A percentile compares a stretch with the other conserved stretches of the same genome.
These are phyloP conservation scores for Drosophila basisetae DNA, from an alignment of 2,888 invertebrate species.

Conservation along the genomic window DNA sequence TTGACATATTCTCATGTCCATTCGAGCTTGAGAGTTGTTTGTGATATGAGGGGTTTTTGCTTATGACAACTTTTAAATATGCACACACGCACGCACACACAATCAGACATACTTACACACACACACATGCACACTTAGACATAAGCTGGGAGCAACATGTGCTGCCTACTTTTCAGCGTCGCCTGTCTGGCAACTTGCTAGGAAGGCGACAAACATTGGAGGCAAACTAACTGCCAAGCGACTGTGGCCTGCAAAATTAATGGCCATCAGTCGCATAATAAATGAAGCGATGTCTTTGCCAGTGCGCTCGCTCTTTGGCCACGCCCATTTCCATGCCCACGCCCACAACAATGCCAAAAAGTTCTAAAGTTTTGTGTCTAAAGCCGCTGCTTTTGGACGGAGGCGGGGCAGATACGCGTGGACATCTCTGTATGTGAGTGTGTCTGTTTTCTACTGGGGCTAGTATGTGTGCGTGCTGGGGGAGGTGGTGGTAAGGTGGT, in stretches of 20 bases:
- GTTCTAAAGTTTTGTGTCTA: conserved; percentile 61
- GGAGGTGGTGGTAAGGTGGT: not conserved
- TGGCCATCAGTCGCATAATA: conserved; percentile 82
- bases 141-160: conserved; percentile 47
- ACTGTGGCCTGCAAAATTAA: conserved; percentile 74
- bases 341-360: conserved; percentile 49
- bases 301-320: conserved; percentile 19
- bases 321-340: conserved; percentile 47
- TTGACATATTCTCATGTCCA: conserved; percentile 47
- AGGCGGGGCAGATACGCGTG: conserved; percentile 34
- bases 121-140: not conserved
- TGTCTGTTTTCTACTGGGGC: not conserved
- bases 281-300: conserved; percentile 71
- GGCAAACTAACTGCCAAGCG: conserved; percentile 47
- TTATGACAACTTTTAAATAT: conserved; percentile 69
- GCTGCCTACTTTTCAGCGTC: conserved; percentile 57
- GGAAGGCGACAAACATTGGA: conserved; percentile 31
- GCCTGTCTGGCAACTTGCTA: conserved; percentile 44
- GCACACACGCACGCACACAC: conserved; percentile 32
- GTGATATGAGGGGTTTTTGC: conserved; percentile 33
- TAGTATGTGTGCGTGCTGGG: not conserved
- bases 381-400: conserved; percentile 36
- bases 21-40: conserved; percentile 12
- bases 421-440: not conserved
- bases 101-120: not conserved